phyloP scores from a whole-genome alignment of 2,797 vertebrate species.

The Hemitrygon akajei region DNA sequence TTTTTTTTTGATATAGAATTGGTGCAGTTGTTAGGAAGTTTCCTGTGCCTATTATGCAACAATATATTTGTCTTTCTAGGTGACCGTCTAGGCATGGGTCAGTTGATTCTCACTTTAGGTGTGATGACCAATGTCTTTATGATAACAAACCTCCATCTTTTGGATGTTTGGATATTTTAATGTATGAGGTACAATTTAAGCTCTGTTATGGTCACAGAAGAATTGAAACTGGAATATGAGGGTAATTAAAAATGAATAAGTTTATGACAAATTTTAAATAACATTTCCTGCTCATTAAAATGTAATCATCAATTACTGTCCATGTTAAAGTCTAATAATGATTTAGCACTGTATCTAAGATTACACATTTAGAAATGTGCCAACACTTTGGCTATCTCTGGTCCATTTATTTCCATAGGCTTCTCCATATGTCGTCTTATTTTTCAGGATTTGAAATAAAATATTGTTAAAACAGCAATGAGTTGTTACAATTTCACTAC shows the following conservation, averaged over 20 bases:
- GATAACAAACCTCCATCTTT: background rate
- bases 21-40: background rate
- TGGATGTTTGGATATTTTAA: too few relatives aligned
- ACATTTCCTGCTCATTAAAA: background rate
- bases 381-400: background rate
- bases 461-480: slow-evolving; percentile 5
- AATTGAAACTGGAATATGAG: background rate
- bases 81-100: background rate
- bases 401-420: background rate
- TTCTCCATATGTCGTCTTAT: background rate
- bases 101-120: background rate
- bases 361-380: background rate
- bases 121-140: background rate
- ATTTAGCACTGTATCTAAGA: background rate
- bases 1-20: background rate
- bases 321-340: background rate
- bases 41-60: background rate
- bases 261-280: background rate
- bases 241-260: background rate
- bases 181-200: background rate
- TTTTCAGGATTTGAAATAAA: background rate
- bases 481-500: background rate
- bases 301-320: background rate
- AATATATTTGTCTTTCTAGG: background rate
- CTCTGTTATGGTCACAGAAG: background rate